Evolutionary conservation across 2,888 invertebrate species (phyloP).

Genomic region (Scaptomyza polygonia): DNA sequence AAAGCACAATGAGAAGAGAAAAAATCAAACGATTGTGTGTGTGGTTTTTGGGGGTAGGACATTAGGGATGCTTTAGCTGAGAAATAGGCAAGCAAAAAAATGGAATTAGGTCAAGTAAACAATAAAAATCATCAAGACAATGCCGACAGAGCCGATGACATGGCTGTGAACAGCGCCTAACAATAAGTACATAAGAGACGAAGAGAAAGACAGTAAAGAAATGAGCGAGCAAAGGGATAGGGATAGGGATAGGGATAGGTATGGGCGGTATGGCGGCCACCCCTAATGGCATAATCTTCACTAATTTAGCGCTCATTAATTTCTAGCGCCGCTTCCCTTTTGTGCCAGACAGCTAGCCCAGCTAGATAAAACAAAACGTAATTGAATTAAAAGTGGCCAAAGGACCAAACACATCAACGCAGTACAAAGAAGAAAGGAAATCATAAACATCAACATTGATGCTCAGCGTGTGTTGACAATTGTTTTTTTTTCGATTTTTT

Average conservation of each 20-base stretch:
- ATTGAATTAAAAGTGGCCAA: conserved; percentile 79
- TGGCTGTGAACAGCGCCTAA: conserved; percentile 43
- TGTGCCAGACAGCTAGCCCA: conserved; percentile 18
- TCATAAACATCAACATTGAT: conserved; percentile 63
- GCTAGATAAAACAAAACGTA: conserved; percentile 64
- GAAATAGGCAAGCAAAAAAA: conserved; percentile 12
- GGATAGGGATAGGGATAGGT: conserved; percentile 32
- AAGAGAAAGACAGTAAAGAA: no score
- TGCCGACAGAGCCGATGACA: conserved; percentile 60
- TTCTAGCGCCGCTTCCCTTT: conserved; percentile 59
- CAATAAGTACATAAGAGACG: conserved; percentile 16
- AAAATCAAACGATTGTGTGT: background rate
- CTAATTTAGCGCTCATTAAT: conserved; percentile 82
- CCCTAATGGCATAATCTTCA: conserved; percentile 81
- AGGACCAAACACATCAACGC: conserved; percentile 21
- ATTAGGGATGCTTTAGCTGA: conserved; percentile 44
- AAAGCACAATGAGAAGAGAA: background rate
- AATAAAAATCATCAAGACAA: conserved; percentile 77
- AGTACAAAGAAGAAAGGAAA: conserved; percentile 10
- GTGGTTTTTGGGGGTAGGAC: conserved; percentile 23
- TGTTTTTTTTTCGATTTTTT: background rate
- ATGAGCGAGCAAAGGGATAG: conserved; percentile 1
- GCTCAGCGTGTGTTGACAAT: conserved; percentile 46
- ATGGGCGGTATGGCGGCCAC: no score
- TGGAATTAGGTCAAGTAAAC: conserved; percentile 75